Base-by-base conservation (phyloP, 2,888 invertebrate species). In the Drosophila antonietae region DNA sequence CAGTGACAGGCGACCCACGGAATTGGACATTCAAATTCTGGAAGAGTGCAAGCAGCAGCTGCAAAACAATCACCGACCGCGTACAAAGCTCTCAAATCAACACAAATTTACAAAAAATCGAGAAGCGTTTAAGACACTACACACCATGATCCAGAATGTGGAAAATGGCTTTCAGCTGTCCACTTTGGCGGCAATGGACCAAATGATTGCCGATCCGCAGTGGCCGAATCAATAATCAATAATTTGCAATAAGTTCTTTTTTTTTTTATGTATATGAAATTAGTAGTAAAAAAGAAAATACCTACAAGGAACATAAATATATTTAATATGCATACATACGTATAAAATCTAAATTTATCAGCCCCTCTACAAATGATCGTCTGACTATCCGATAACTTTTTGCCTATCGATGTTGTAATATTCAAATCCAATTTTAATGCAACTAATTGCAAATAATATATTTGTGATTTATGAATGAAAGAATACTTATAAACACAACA, bases 141-240 rank as follows among this genome's bases (percentile, higher is more conserved):
- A 76, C 33, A 66, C 68, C 3, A 68, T 81, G 0, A 67, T 83
- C 14, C 87, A 88, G 12, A 73, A 58, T 9, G 78, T 88, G 5
- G 90, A 91, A 37, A 75, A 75, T 3, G 81, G 70, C 1, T 44
- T 92, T 3, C 90, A 92, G 62, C 63, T 76, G 8, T 75, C 86
- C 5, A 89, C 83, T 0, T 60, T 73, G 3, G 72, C 83, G 39
- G 82, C 86, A 2, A 70, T 92, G 44, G 83, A 91, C 31, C 81
- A 88, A 18, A 79, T 90, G 8, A 52, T 84, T 31, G 55, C 64
- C 0, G 87, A 82, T 4, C 49, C 91, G 12, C 68, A 68, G 10
- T 65, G 62, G 2, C 60, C 57, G 9, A 44, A 20, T 61, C 18
- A 20, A 53, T 52, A 35, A n/a, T 15, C 18, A 20, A 53, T 52